phyloP scores from a whole-genome alignment of 2,797 vertebrate species.

The Sebastes nivosus region DNA sequence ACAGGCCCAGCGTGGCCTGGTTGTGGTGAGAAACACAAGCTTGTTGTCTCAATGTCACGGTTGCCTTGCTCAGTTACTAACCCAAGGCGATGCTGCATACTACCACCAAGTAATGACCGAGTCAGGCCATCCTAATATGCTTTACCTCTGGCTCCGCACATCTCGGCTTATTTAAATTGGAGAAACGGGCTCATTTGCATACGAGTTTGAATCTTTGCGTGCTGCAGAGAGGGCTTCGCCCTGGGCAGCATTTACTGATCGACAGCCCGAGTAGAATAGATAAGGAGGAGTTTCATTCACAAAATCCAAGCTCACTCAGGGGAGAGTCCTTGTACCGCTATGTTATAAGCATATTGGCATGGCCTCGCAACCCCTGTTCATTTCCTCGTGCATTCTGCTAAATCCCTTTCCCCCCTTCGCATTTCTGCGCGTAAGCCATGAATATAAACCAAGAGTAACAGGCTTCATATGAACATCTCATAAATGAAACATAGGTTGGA shows the following conservation, averaged over 20 bases:
- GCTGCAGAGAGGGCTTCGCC: conserved; percentile 56
- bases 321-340: conserved; percentile 42
- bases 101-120: conserved; percentile 49
- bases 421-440: conserved; percentile 46
- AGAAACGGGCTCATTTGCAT: conserved; percentile 63
- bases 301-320: conserved; percentile 58
- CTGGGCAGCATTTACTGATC: conserved; percentile 69
- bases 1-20: conserved; percentile 19
- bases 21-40: conserved; percentile 47
- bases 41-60: conserved; percentile 57
- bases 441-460: conserved; percentile 62
- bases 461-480: conserved; percentile 58
- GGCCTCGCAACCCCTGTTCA: conserved; percentile 40
- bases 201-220: conserved; percentile 52
- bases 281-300: conserved; percentile 70
- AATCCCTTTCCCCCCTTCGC: conserved; percentile 28
- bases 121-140: conserved; percentile 23
- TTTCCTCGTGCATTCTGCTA: conserved; percentile 40
- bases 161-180: conserved; percentile 45
- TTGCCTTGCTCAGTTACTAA: conserved; percentile 43
- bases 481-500: conserved; percentile 68
- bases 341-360: conserved; percentile 37
- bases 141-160: conserved; percentile 47
- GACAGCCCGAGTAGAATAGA: conserved; percentile 57
- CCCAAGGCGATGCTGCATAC: conserved; percentile 41